These are phyloP conservation scores for Cyphotilapia sp. DNA, from an alignment of 2,113 vertebrate genomes.

Conservation along the genomic window DNA sequence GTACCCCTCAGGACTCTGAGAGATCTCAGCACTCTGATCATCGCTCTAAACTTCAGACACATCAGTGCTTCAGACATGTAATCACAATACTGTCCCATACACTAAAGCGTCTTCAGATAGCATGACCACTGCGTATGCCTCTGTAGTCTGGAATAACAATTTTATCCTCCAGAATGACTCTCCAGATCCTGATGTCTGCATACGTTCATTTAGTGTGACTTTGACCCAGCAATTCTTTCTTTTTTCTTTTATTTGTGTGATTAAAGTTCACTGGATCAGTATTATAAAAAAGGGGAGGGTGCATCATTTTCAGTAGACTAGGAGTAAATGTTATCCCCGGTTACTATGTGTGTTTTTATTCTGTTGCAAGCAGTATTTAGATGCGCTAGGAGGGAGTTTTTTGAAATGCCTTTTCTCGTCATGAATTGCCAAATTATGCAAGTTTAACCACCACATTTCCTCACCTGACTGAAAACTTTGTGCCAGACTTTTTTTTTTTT, in stretches of 20 bases:
- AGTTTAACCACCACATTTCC: slow-evolving; percentile 35
- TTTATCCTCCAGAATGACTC: neutral
- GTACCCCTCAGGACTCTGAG: slow-evolving; percentile 37
- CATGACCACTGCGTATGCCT: neutral
- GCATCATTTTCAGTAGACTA: neutral
- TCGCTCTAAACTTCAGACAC: slow-evolving; percentile 10
- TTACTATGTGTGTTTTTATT: neutral
- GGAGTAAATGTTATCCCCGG: neutral
- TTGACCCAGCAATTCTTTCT: neutral
- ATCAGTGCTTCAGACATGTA: slow-evolving; percentile 10
- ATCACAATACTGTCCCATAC: neutral
- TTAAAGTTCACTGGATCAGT: neutral
- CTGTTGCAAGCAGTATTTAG: neutral
- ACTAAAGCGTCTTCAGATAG: neutral
- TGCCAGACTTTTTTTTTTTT: slow-evolving; percentile 19
- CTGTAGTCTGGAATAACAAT: neutral
- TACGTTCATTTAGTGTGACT: neutral
- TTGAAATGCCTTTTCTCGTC: slow-evolving; percentile 44
- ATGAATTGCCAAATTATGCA: slow-evolving; percentile 59
- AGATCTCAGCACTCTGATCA: slow-evolving; percentile 10
- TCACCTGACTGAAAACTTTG: slow-evolving; percentile 9
- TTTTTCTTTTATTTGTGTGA: neutral
- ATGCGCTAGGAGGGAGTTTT: neutral
- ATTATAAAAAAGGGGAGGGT: neutral
- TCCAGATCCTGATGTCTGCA: neutral